Base-by-base conservation (phyloP, 2,888 invertebrate genomes). In the Hydrotaea cyrtoneurina region DNA sequence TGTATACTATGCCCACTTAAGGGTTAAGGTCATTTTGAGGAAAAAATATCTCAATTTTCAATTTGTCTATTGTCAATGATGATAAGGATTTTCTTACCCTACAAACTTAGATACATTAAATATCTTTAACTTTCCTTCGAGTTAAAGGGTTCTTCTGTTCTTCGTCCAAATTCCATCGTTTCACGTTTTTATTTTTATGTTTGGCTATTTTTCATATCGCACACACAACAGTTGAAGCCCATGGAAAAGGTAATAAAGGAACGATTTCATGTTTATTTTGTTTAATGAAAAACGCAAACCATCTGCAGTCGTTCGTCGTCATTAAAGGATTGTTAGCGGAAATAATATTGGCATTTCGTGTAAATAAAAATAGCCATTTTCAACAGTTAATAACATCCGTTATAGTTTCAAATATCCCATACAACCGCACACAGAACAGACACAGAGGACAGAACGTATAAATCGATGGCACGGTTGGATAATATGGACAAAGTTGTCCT, bases 311-410 rank as follows among this genome's bases (percentile, higher is more conserved):
- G 31, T n/a, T 26, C 55, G 69, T 15, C n/a, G 36, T 55, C 57
- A 57, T 83, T 78, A 81, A 86, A 82, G 86, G 86, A 81, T 86
- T 83, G 83, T 80, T 64, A 77, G 80, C 82, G 84, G 86, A 86
- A 86, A 85, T 82, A 83, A 82, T 84, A 86, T 86, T 86, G 85
- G 78, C 66, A 80, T 78, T 84, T 85, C 83, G 85, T 78, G 86
- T 85, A 85, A 87, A 87, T 85, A 87, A 85, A 86, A 85, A 72
- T 80, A 50, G 81, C 80, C 73, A 85, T 86, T 86, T 83, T 66
- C 55, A 83, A 73, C 83, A 64, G 81, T 86, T 86, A 86, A 86
- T 84, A 82, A 84, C 82, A 80, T 85, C 83, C 86, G 85, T 74
- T 84, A 86, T 84, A 55, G 78, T 64, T 77, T 79, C 71, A 23